Evolutionary conservation across 2,888 invertebrate genomes (phyloP), one percentile per base, ranked within the genome.

Genomic region (Leistus spinibarbis): DNA sequence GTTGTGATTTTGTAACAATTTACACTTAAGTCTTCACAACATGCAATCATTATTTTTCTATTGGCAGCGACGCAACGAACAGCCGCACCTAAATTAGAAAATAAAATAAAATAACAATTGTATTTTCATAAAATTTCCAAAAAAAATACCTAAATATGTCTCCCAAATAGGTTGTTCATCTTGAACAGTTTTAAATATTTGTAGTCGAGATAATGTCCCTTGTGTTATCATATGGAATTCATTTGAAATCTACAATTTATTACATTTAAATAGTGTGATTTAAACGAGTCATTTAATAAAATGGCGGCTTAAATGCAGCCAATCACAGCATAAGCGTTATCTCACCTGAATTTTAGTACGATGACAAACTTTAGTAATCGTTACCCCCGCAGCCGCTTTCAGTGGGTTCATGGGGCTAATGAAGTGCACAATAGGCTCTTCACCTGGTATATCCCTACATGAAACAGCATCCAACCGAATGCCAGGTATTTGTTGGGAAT

Each of bases 111-210:
- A 7, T 7, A 16, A 22, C 20, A 24, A 71, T 70, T 56, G 7
- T 75, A 13, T 27, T 73, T 27, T 16, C 56, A 3, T 70, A 23
- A 81, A 66, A 84, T 82, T 3, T 40, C 27, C 13, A 66, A 17
- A 22, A 0, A 16, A 78, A 78, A 71, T 83, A 90, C 91, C 91
- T 80, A 92, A 86, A 81, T 90, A 92, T 3, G 90, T 90, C 79
- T 92, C 92, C 93, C 93, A 93, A 0, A 90, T 86, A 1, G 90
- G 89, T 76, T 91, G 90, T 72, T 87, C 88, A n/a, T 88, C 88
- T 0, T 86, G 87, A 0, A 85, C 87, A 79, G 87, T 89, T 81
- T 88, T 90, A 76, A 85, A 88, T 78, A 86, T 87, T 84, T 89
- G 91, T 79, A 88, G 86, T 80, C 86, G 88, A 0, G 90, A 86